Evolutionary conservation across 2,888 invertebrate species (phyloP), one percentile per base, ranked within the genome.

Genomic region (Chrysodeixis includens): DNA sequence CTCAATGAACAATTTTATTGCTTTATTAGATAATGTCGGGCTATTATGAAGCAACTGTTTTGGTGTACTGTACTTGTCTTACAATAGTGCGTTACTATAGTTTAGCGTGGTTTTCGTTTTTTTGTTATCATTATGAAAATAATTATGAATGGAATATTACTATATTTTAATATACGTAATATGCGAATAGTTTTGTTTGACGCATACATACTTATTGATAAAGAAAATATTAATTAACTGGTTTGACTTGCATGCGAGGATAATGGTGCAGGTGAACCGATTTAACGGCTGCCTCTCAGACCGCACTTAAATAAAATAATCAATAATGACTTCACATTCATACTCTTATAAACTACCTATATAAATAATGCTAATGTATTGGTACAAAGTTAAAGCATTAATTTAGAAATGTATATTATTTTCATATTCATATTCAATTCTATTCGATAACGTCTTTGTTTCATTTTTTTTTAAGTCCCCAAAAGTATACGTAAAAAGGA

Each of bases 1-100:
- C 71, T 74, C 62, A 66, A 73, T 79, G 79, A 79, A 55, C 72
- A 58, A 61, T 64, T 69, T 40, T 40, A 40, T 40, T 66, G 55
- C 60, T 70, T 62, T 74, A 61, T 72, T 56, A 61, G 60, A 68
- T 71, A 63, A 68, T 65, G 46, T 40, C 56, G 55, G 8, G n/a
- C 56, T 69, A 57, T 62, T 51, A 60, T 51, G 35, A 69, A 63
- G 64, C 52, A 49, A 52, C 16, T 9, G 22, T 55, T 54, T 26
- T 26, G 44, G 14, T 59, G 55, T 16, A 18, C 9, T 35, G 16
- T 44, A 32, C 14, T 20, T 20, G 30, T 51, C 6, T 26, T 56
- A 16, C 10, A 16, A 59, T 12, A n/a, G n/a, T n/a, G 12, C 14
- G n/a, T 49, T 4, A 26, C 14, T 1, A 22, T 26, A 16, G 56